Evolutionary conservation across 1,140 invertebrate genomes (phyloP), one percentile per base, ranked within the genome.

Genomic region (Laupala kohalensis): DNA sequence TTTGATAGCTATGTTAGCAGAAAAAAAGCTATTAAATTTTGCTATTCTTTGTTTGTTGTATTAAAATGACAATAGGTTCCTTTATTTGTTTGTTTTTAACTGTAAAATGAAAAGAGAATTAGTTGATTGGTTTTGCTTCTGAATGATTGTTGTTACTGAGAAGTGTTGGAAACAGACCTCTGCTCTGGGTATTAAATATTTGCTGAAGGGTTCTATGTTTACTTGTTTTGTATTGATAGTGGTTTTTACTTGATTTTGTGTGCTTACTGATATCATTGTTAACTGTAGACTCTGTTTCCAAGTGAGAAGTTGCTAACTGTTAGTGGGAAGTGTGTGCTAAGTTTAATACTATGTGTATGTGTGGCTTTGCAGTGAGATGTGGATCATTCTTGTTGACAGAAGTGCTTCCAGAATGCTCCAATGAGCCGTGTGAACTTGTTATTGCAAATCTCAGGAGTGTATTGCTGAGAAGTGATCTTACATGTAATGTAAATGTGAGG

Each of bases 381-480:
- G 19, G 37, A 9, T 13, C 37, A 13, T n/a, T n/a, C n/a, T 53
- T 53, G 37, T 53, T 53, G 37, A 53, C 37, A 53, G 37, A 53
- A 19, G 37, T 53, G 19, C 37, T 53, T 2, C 37, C 37, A 13
- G 37, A 53, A 13, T 25, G 68, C 62, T 6, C 67, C 64, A 28
- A 63, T 75, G 71, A 67, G 63, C 64, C 53, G 26, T 64, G 74
- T 30, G 74, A 73, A 15, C 64, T 69, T 29, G 74, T 73, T 75
- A 67, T 70, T 29, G 25, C 30, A 28, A 71, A 71, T 27, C 30
- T 76, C 25, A 69, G 75, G 65, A 69, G 68, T 28, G 63, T 64
- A 23, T 30, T 71, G 63, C 63, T 71, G 13, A 65, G 64, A 29
- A 53, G 28, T 23, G 70, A 71, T n/a, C n/a, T 66, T 24, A 53